These are phyloP conservation scores for Phyllotreta striolata DNA, from an alignment of 2,888 invertebrate species.

Conservation along the genomic window DNA sequence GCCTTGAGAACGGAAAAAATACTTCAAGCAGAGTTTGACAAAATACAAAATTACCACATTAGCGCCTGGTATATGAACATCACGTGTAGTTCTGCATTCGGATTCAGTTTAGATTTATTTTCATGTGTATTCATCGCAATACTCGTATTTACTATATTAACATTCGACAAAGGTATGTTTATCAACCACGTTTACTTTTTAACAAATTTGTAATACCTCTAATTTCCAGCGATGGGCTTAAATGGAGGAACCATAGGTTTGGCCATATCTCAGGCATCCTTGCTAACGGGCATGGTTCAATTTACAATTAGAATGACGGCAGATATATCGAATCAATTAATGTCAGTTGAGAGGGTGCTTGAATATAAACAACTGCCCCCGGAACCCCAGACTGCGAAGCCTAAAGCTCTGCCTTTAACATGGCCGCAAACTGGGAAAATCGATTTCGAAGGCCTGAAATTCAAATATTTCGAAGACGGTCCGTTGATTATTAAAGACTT, in stretches of 20 bases:
- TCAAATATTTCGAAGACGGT: slow-evolving; percentile 71
- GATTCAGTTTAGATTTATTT: slow-evolving; percentile 70
- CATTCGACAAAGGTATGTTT: slow-evolving; percentile 55
- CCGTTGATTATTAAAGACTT: slow-evolving; percentile 75
- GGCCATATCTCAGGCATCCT: slow-evolving; percentile 61
- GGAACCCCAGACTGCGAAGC: slow-evolving; percentile 67
- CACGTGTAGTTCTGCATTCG: slow-evolving; percentile 84
- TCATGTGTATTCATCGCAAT: slow-evolving; percentile 69
- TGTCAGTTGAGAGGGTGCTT: slow-evolving; percentile 80
- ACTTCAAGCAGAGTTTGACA: slow-evolving; percentile 77
- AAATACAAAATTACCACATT: slow-evolving; percentile 80
- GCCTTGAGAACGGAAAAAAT: slow-evolving; percentile 80
- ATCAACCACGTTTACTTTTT: too few species aligned
- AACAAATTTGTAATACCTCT: too few species aligned
- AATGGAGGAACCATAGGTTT: slow-evolving; percentile 46
- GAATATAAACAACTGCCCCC: slow-evolving; percentile 77
- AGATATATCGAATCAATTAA: slow-evolving; percentile 77
- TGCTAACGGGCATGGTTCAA: slow-evolving; percentile 81
- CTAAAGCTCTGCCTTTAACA: slow-evolving; percentile 56
- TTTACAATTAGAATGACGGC: slow-evolving; percentile 81
- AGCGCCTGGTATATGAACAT: slow-evolving; percentile 90
- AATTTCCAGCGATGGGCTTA: slow-evolving; percentile 37
- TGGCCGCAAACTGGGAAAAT: slow-evolving; percentile 77
- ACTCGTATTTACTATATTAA: slow-evolving; percentile 71
- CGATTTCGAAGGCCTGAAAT: slow-evolving; percentile 67